These are phyloP conservation scores for Apamea crenata DNA, from an alignment of 2,888 invertebrate species.

Conservation along the genomic window DNA sequence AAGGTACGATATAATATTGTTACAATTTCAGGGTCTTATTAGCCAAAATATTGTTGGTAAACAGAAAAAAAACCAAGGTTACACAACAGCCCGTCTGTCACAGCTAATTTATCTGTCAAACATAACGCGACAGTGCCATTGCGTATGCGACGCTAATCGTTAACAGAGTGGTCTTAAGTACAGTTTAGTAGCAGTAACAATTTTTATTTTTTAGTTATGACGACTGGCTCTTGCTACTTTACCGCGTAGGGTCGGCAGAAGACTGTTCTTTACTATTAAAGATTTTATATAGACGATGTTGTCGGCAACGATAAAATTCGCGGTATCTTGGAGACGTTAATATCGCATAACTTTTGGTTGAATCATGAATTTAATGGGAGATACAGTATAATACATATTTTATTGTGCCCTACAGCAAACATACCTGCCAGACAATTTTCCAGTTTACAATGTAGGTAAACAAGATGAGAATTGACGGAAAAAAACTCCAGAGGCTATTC, in stretches of 20 bases:
- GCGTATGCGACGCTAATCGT: slow-evolving; percentile 26
- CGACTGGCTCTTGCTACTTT: not conserved
- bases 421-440: slow-evolving; percentile 39
- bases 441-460: slow-evolving; percentile 53
- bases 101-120: slow-evolving; percentile 40
- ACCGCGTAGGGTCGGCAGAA: not conserved
- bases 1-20: not conserved
- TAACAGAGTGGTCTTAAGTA: slow-evolving; percentile 18
- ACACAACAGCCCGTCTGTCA: slow-evolving; percentile 40
- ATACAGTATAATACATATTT: slow-evolving; percentile 2
- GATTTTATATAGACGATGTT: not conserved
- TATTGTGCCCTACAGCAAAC: not conserved
- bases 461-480: slow-evolving; percentile 62
- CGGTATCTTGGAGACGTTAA: not conserved
- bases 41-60: slow-evolving; percentile 10
- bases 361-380: slow-evolving; percentile 5
- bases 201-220: slow-evolving; percentile 18
- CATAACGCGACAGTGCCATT: slow-evolving; percentile 27
- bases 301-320: slow-evolving; percentile 4
- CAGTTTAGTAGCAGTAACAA: not conserved
- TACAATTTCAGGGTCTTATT: not conserved
- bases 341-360: not conserved
- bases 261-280: not conserved
- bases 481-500: slow-evolving; percentile 66
- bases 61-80: slow-evolving; percentile 23